Evolutionary conservation across 2,797 vertebrate genomes (phyloP), one percentile per base, ranked within the genome.

Genomic region (Hephaestus fuliginosus): DNA sequence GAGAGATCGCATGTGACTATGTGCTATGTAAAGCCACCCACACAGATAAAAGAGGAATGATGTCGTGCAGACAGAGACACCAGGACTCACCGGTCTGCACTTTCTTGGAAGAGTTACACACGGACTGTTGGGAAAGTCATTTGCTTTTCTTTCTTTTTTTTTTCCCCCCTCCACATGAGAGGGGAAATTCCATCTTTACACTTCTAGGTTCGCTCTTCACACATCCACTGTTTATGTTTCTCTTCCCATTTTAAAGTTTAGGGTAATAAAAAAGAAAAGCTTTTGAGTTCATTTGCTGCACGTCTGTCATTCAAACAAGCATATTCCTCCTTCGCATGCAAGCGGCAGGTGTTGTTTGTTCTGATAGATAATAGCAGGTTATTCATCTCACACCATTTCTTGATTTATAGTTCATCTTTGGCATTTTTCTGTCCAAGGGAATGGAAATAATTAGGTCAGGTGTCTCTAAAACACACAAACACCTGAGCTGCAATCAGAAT

Each of bases 21-120:
- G 66, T 72, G 77, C 68, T 33, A 81, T 56, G 80, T 73, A 52
- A 8, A 33, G 75, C 93, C 93, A 94, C 94, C 92, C 91, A 93
- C 87, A 30, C 33, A 89, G 93, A 91, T 91, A 77, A 91, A 90
- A 89, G 78, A 76, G 81, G 70, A 82, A 81, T 22, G 49, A 41
- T 78, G 78, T 78, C 62, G 52, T 88, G 86, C 70, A 86, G 74
- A 90, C 87, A 81, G 84, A 82, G 77, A 88, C 72, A 79, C 41
- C 68, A 30, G 62, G 55, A 20, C 75, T 77, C 77, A 43, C 49
- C 7, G 2, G 70, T 81, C 75, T 90, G 33, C 46, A 36, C 76
- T 72, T 83, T 75, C 70, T 58, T 75, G 72, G 62, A 89, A 85
- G 61, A 78, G 60, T 86, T 65, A 55, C 72, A 81, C 22, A 33